Evolutionary conservation across 2,797 vertebrate genomes (phyloP), one percentile per base, ranked within the genome.

Genomic region (Eulemur albifrons): DNA sequence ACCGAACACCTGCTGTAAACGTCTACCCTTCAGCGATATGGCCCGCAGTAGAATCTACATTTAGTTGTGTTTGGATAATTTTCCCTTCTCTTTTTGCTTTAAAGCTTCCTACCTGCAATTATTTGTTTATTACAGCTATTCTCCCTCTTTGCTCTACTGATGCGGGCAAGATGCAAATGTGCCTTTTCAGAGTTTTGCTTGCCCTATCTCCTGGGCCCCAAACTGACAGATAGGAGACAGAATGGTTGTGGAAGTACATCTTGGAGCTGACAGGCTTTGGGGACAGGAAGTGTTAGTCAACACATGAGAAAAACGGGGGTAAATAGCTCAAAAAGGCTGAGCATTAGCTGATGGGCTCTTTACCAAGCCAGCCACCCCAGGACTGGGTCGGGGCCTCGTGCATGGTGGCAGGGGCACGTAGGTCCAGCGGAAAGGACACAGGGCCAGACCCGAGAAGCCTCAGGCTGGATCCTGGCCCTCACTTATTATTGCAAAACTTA

Each of bases 341-440:
- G 63, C 5, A 2, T 61, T 52, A 52, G 12, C 61, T 0, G 40
- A 61, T 23, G 4, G 21, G 20, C 61, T 80, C 20, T 48, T 84
- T 21, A 54, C 7, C 7, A 48, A 17, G 38, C 32, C 54, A 48
- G 1, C 32, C 0, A 4, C 4, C 35, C 63, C 1, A 21, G 32
- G 25, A 50, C 40, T 43, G 57, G 59, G 38, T 54, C 11, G 1
- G 23, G 14, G 63, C 20, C 1, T 2, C 3, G 0, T 7, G 2
- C 35, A 25, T 40, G 7, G 40, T 35, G 10, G 17, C 6, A 82
- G 30, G 61, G 50, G 43, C 43, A 30, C n/a, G 6, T 2, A 30
- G 54, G 48, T 35, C 35, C n/a, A 23, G 5, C 18, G 4, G 18
- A n/a, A 67, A 82, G 25, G 32, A 48, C 27, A 18, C 0, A 1